phyloP scores from a whole-genome alignment of 1,140 invertebrate species.

The Drosophila pruinosa region DNA sequence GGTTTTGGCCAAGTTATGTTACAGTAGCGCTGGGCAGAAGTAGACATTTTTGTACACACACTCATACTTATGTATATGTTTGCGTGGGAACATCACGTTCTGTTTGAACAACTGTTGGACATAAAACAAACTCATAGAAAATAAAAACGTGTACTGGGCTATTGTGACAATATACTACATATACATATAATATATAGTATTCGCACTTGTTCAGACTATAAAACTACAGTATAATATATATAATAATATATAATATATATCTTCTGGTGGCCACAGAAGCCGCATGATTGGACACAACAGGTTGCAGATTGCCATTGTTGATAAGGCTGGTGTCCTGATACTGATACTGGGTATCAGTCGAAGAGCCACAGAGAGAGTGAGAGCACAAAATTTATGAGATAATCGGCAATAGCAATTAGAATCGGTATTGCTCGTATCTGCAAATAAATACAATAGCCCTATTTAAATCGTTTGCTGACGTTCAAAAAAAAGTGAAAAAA shows the following conservation, averaged over 20 bases:
- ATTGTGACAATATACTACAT: neutral
- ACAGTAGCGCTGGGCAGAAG: neutral
- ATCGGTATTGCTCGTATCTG: slow-evolving; percentile 25
- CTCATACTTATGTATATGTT: neutral
- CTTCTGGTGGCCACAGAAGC: neutral
- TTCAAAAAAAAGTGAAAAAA: slow-evolving; percentile 5
- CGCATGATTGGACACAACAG: neutral
- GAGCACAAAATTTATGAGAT: slow-evolving; percentile 9
- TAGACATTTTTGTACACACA: neutral
- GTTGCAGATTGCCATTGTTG: neutral
- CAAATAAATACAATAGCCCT: slow-evolving; percentile 31
- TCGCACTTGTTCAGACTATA: neutral
- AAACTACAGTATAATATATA: neutral
- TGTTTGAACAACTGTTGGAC: slow-evolving; percentile 38
- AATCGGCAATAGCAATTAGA: slow-evolving; percentile 33
- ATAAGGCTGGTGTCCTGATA: slow-evolving; percentile 21
- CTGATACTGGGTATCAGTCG: slow-evolving; percentile 2
- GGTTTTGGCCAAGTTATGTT: neutral
- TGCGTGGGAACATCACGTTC: slow-evolving; percentile 46
- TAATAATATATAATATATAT: neutral
- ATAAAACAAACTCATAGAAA: neutral
- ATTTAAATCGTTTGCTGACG: slow-evolving; percentile 32
- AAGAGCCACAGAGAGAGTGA: neutral
- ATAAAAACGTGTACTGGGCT: neutral
- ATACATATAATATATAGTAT: neutral